Evolutionary conservation across 2,888 invertebrate species (phyloP), one percentile per base, ranked within the genome.

Genomic region (Phoronis australis): DNA sequence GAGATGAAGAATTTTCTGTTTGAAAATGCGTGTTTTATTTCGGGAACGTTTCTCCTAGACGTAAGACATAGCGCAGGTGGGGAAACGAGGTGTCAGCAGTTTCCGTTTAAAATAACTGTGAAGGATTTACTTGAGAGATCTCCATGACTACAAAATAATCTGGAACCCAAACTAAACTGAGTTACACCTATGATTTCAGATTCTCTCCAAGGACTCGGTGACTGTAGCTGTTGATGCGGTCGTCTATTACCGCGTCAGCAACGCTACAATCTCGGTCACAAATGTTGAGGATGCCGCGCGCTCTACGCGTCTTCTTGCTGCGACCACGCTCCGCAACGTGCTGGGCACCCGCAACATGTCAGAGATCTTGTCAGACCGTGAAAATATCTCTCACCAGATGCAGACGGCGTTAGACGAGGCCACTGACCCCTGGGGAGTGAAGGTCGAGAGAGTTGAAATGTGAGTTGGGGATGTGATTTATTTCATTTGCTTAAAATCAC

Each of bases 401-500:
- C 72, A 73, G 68, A n/a, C n/a, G n/a, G n/a, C n/a, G n/a, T n/a
- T 79, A 39, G 77, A 77, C 60, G 76, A 77, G 52, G 76, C 77
- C 38, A 78, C 79, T 12, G 77, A 78, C 52, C 75, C 75, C 3
- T 80, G 79, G 75, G 80, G 79, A 31, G 75, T 79, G 37, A 77
- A 77, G 60, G 79, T 80, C 25, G 76, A 76, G 56, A 59, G 75
- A 48, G 74, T 76, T 23, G 76, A 76, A 64, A 68, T 76, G 76
- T 71, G 55, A 68, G 69, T 70, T 62, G 31, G n/a, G n/a, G n/a
- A n/a, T n/a, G n/a, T n/a, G n/a, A n/a, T n/a, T n/a, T n/a, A n/a
- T n/a, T n/a, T n/a, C n/a, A n/a, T n/a, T n/a, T n/a, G n/a, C n/a
- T n/a, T n/a, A n/a, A n/a, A n/a, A n/a, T n/a, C n/a, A n/a, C n/a